Evolutionary conservation across 2,797 vertebrate species (phyloP), one percentile per base, ranked within the genome.

Genomic region (Catamblyrhynchus diadema): DNA sequence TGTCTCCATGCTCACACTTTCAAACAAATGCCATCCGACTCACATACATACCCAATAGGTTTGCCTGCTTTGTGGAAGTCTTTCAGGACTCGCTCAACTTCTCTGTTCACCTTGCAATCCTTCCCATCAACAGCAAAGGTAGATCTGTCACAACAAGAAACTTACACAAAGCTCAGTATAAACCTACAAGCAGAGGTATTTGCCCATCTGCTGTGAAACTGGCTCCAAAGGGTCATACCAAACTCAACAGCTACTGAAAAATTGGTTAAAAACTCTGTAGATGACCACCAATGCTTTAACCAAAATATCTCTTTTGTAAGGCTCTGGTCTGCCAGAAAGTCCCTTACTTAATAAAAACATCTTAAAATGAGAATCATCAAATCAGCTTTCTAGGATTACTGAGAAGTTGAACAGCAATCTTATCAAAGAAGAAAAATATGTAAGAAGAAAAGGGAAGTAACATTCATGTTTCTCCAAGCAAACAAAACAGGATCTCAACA

Each of bases 91-190:
- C 98, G 98, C 69, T 99, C 98, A 14, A 99, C 96, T 3, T 98
- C 97, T 42, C 85, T 83, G 50, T 98, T 97, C 56, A 99, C 92
- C 21, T 96, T 98, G 97, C 98, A 99, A 39, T 99, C 98, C 62
- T 99, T 99, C 44, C 98, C 99, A n/a, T 99, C 98, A 72, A 98
- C 97, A 13, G 99, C 99, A 96, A 99, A 99, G 23, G 99, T 98
- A 56, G 98, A 98, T 94, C 98, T 99, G 93, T 25, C 92, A 88
- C 72, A 96, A 91, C 1, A 93, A 93, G 57, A 95, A 79, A 91
- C 47, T 71, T 14, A 85, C 6, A 33, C 4, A 12, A 20, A 81
- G 37, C 27, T 75, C 50, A 83, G 15, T 37, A 22, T 14, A 72
- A 83, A 33, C 9, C 23, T 42, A 61, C 14, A 56, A 45, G 32